Evolutionary conservation across 2,113 vertebrate species (phyloP).

Genomic region (Aptenodytes patagonicus): DNA sequence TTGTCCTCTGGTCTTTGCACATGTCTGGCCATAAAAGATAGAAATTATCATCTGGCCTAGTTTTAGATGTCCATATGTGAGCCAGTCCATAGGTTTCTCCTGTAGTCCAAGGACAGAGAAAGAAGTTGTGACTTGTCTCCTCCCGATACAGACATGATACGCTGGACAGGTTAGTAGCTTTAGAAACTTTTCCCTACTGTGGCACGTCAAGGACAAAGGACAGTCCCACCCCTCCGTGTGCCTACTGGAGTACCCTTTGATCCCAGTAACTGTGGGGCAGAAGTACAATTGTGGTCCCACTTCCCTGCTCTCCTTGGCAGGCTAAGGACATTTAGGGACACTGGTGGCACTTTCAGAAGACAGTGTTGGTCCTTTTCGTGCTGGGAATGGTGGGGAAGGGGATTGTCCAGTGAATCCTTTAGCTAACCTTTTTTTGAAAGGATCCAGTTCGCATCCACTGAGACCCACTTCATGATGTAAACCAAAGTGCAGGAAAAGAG

Average conservation of each 20-base stretch:
- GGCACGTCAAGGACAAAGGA: background rate
- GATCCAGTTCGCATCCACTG: background rate
- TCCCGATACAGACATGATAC: background rate
- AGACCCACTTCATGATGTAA: background rate
- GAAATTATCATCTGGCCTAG: background rate
- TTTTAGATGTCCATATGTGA: background rate
- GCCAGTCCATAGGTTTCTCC: background rate
- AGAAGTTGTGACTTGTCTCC: background rate
- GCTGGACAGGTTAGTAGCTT: background rate
- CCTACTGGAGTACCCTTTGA: background rate
- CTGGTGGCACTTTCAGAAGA: background rate
- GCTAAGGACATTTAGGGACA: background rate
- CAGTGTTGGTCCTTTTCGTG: background rate
- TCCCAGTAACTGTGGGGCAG: background rate
- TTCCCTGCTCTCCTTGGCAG: background rate
- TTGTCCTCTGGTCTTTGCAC: background rate
- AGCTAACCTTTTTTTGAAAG: background rate
- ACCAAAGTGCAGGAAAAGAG: background rate
- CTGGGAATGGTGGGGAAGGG: background rate
- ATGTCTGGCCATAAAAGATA: background rate
- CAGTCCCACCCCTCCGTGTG: background rate
- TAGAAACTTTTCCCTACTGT: background rate
- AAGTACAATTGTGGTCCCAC: accelerated
- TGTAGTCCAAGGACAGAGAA: background rate
- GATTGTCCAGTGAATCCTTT: background rate